phyloP scores from a whole-genome alignment of 2,888 invertebrate genomes.

The Corythucha ciliata region DNA sequence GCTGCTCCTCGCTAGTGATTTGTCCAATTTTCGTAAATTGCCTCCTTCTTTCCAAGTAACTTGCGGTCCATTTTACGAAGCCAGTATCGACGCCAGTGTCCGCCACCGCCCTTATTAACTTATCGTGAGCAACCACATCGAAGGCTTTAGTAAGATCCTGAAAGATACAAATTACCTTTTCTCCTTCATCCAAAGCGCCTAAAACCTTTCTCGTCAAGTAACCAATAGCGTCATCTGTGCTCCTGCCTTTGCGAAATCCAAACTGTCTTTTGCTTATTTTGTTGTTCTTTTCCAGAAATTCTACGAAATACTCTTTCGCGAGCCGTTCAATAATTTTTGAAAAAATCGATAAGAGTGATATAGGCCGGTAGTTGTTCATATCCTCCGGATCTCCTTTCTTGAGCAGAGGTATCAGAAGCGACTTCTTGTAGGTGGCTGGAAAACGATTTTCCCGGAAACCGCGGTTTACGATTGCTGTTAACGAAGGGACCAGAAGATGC shows the following conservation, averaged over 20 bases:
- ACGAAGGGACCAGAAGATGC: conserved; percentile 1
- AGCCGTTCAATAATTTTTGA: conserved; percentile 14
- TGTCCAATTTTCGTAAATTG: conserved; percentile 9
- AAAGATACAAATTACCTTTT: conserved; percentile 11
- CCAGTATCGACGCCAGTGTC: neutral
- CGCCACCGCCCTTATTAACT: conserved; percentile 3
- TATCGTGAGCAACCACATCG: conserved; percentile 11
- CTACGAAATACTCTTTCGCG: conserved; percentile 5
- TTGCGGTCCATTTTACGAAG: conserved; percentile 7
- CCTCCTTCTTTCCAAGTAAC: conserved; percentile 3
- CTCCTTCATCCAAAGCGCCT: conserved; percentile 6
- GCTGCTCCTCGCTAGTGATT: neutral
- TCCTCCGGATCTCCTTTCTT: conserved; percentile 10
- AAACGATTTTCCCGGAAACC: conserved; percentile 3
- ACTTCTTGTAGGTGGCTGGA: conserved; percentile 9
- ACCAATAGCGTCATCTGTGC: conserved; percentile 15
- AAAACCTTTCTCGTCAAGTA: neutral
- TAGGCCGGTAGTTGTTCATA: conserved; percentile 12
- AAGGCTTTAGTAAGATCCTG: conserved; percentile 13
- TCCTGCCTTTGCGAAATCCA: conserved; percentile 13
- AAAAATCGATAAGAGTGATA: conserved; percentile 7
- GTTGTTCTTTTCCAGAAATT: conserved; percentile 3
- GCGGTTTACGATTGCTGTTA: conserved; percentile 5
- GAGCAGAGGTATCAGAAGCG: conserved; percentile 9
- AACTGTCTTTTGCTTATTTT: conserved; percentile 8